Conservation (phyloP, 2,888 invertebrate species). For the Tuberolachnus salignus region DNA sequence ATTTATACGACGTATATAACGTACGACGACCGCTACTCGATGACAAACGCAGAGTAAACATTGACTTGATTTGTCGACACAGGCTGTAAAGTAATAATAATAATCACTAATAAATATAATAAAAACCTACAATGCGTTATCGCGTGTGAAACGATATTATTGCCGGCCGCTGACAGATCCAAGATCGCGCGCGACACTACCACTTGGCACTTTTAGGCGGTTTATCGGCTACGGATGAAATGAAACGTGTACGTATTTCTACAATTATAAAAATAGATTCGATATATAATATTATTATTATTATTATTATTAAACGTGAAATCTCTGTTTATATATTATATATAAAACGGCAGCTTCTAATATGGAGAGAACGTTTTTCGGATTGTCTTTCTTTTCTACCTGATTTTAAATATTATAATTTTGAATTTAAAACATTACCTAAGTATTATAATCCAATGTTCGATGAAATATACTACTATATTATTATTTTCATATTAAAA, state of each 20-base stretch:
- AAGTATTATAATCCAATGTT: too few species aligned
- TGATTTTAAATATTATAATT: too few species aligned
- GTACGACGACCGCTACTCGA: conserved; percentile 1
- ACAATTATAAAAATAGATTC: conserved; percentile 21
- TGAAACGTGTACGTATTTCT: conserved; percentile 21
- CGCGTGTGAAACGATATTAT: conserved; percentile 53
- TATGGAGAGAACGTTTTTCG: too few species aligned
- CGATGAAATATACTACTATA: too few species aligned
- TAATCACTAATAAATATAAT: conserved; percentile 34
- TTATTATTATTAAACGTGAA: not conserved
- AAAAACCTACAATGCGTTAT: conserved; percentile 42
- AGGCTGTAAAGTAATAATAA: conserved; percentile 32
- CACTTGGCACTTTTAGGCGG: conserved; percentile 32
- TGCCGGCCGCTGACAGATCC: conserved; percentile 41
- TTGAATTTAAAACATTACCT: too few species aligned
- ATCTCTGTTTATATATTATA: not conserved
- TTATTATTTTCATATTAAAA: too few species aligned
- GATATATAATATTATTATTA: not conserved
- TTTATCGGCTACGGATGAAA: conserved; percentile 5
- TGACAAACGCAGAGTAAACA: conserved; percentile 52
- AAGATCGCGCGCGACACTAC: conserved; percentile 16
- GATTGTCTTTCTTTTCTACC: too few species aligned
- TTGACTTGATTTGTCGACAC: conserved; percentile 50
- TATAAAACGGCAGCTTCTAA: too few species aligned
- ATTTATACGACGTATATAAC: not conserved